A percentile compares a stretch with the other conserved stretches of the same genome.
Conservation (phyloP, 1,140 invertebrate genomes). For the Camponotus vicinus region DNA sequence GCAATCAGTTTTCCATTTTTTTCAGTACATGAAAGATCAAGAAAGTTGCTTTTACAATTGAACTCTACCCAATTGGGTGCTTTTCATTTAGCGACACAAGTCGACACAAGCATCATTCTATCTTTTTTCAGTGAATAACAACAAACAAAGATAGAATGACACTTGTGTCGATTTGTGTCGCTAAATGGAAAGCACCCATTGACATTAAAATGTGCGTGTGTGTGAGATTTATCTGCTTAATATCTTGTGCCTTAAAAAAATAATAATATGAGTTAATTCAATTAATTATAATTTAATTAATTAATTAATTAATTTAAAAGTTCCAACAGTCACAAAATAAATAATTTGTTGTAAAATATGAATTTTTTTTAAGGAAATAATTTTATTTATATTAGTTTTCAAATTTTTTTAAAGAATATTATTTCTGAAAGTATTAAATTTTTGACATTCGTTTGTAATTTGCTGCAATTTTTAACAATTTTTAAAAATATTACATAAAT, state of each 20-base stretch:
- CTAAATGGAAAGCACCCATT: not conserved
- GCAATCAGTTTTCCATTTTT: slow-evolving; percentile 20
- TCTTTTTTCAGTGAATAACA: no score
- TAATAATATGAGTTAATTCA: not conserved
- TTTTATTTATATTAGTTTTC: not conserved
- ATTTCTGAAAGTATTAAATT: not conserved
- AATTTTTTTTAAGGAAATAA: not conserved
- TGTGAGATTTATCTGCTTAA: not conserved
- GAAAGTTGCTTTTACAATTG: not conserved
- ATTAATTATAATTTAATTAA: not conserved
- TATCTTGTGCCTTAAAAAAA: not conserved
- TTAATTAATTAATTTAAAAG: not conserved
- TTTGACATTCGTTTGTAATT: not conserved
- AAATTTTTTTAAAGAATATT: not conserved
- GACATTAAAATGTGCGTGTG: not conserved
- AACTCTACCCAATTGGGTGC: no score
- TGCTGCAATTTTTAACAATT: not conserved
- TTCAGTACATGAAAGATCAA: not conserved
- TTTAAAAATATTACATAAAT: not conserved
- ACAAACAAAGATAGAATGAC: no score
- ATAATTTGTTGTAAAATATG: not conserved
- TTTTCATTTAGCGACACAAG: no score
- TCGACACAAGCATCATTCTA: no score
- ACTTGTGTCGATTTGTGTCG: no score
- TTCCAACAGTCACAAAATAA: not conserved